Base-by-base conservation (phyloP, 37 sponge, comb jelly and placozoan species). In the Lycopodina hypogea region DNA sequence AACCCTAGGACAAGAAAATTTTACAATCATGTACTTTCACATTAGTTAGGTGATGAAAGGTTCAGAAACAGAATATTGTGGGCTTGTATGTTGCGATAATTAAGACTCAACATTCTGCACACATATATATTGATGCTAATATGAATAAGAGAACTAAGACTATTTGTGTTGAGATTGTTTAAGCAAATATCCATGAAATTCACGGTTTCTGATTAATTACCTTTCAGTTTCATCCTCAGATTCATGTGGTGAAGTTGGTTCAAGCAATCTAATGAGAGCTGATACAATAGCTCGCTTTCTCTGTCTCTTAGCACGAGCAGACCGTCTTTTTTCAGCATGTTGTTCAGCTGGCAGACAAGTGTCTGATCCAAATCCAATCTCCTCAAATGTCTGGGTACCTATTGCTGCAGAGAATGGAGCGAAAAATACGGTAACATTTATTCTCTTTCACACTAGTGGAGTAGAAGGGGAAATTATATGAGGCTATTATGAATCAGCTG, bases 181-280 rank as follows among this genome's bases (percentile, higher is more conserved):
- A n/a, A n/a, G n/a, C n/a, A n/a, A n/a, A n/a, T n/a, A n/a, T n/a
- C n/a, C n/a, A n/a, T n/a, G n/a, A n/a, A n/a, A n/a, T n/a, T n/a
- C n/a, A n/a, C n/a, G n/a, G n/a, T n/a, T n/a, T n/a, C n/a, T n/a
- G n/a, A n/a, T n/a, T n/a, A 3, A 14, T 45, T 48, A 24, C 42
- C 1, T 7, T 68, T 71, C 74, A 53, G 56, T n/a, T 19, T 82
- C 83, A 3, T 67, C 75, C 9, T 81, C 81, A 17, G 81, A 72
- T 19, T 81, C 81, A 3, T 24, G 30, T 35, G 81, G 81, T 0
- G 81, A 72, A 19, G 42, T 40, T 21, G 72, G 70, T 21, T 81
- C 62, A 34, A 81, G 69, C 18, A 81, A 60, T 42, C 38, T 38
- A 9, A 72, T 24, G 34, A 81, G 81, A 42, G 58, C 34, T 14